Conservation (phyloP, 1,140 invertebrate species). For the Brachionus plicatilis region DNA sequence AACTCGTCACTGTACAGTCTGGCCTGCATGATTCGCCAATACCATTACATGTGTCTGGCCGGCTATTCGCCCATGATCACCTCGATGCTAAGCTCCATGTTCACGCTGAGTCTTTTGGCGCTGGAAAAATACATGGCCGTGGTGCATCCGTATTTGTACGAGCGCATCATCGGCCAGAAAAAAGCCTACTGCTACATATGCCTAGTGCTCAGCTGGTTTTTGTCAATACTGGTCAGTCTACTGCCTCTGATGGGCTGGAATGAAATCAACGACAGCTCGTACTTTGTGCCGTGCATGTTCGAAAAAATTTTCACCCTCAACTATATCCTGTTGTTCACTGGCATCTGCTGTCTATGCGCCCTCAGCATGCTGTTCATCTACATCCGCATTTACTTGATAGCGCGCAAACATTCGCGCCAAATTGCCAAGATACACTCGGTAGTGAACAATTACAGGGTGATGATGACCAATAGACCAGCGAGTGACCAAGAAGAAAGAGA, state of each 20-base stretch:
- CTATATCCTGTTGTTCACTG: constrained; percentile 12
- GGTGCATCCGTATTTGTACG: constrained; percentile 21
- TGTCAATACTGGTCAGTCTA: not conserved
- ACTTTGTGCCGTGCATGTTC: constrained; percentile 26
- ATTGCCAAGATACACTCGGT: constrained; percentile 12
- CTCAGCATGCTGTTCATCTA: constrained; percentile 7
- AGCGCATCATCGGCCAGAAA: not conserved
- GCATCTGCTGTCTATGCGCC: not conserved
- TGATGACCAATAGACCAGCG: not conserved
- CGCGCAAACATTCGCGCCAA: not conserved
- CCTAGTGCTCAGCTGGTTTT: not conserved
- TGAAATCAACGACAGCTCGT: constrained; percentile 1
- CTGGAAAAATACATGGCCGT: constrained; percentile 30
- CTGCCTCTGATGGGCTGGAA: constrained; percentile 26
- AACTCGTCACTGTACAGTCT: not conserved
- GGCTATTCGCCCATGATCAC: constrained; percentile 27
- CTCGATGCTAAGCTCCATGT: constrained; percentile 17
- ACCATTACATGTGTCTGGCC: constrained; percentile 26
- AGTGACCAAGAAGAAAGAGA: not conserved
- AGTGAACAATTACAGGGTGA: not conserved
- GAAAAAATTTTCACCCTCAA: constrained; percentile 8
- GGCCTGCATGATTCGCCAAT: not conserved
- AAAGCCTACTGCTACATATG: not conserved
- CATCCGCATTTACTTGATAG: constrained; percentile 18
- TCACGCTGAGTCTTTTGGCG: not conserved